Evolutionary conservation across 2,888 invertebrate genomes (phyloP), one percentile per base, ranked within the genome.

Genomic region (Celastrina argiolus): DNA sequence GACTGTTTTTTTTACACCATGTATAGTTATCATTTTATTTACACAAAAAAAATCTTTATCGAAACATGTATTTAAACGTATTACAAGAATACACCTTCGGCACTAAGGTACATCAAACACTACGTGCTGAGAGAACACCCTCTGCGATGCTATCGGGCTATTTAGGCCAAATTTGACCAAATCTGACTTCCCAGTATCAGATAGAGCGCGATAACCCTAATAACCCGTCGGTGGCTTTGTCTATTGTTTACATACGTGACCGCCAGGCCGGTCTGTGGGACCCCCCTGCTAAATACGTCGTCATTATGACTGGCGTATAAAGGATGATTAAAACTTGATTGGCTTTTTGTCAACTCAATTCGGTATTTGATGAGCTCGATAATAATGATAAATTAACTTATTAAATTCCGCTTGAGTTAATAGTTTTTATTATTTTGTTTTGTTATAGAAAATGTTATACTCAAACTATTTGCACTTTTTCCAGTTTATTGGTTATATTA

Each of bases 221-320:
- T 86, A 87, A 81, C 80, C 74, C 66, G 75, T 74, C 87, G 90
- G 88, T 75, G 71, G 78, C 85, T 91, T 91, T 90, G 89, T 85
- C 90, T 81, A 91, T 91, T 91, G 91, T 89, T 88, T 91, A 88
- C 89, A 87, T 87, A 89, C 90, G 89, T 88, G 89, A 82, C 86
- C 87, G 87, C 87, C 89, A 86, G 80, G 89, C 87, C 89, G 90
- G 88, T 79, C 73, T 78, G 88, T 87, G 88, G 75, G 90, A 89
- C 90, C 90, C 86, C 90, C 90, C 89, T 83, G 89, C 78, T 83
- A 83, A 85, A 81, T 79, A 84, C 84, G 80, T 78, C 83, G 84
- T 84, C 84, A 83, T 84, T 79, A 78, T 76, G 74, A 75, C 76
- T 75, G 72, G 69, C 63, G 59, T n/a, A 68, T 77, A 88, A 81